Conservation (phyloP, 1,140 invertebrate genomes). For the Drosophila paulistorum region DNA sequence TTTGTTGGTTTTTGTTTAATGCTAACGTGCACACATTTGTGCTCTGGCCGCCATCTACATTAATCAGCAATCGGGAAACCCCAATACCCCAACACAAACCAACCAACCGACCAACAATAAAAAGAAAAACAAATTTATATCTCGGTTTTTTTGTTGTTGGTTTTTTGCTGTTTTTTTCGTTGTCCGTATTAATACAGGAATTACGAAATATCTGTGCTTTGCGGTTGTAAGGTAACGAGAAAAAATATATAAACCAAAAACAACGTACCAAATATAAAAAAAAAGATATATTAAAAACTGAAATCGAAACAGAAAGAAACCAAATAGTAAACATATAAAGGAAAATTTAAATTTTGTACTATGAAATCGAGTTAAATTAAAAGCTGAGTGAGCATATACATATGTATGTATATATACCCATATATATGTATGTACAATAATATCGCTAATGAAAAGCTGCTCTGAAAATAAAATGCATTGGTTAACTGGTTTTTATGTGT, state of each 20-base stretch:
- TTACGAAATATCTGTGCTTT: constrained; percentile 61
- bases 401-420: background rate
- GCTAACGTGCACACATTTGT: constrained; percentile 78
- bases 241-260: background rate
- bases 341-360: constrained; percentile 40
- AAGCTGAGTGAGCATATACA: background rate
- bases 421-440: too few relatives aligned
- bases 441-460: too few relatives aligned
- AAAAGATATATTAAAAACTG: background rate
- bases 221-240: constrained; percentile 40
- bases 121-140: constrained; percentile 29
- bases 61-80: constrained; percentile 68
- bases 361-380: constrained; percentile 37
- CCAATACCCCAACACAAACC: constrained; percentile 20
- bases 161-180: background rate
- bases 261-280: background rate
- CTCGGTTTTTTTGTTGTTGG: constrained; percentile 9
- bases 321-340: background rate
- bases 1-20: constrained; percentile 57
- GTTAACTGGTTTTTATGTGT: too few relatives aligned
- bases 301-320: background rate
- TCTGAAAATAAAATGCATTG: too few relatives aligned
- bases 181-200: constrained; percentile 40
- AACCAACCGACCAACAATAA: constrained; percentile 6
- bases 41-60: constrained; percentile 55